These are phyloP conservation scores for Leptopilina drosophilae DNA, from an alignment of 2,888 invertebrate species.

Conservation along the genomic window DNA sequence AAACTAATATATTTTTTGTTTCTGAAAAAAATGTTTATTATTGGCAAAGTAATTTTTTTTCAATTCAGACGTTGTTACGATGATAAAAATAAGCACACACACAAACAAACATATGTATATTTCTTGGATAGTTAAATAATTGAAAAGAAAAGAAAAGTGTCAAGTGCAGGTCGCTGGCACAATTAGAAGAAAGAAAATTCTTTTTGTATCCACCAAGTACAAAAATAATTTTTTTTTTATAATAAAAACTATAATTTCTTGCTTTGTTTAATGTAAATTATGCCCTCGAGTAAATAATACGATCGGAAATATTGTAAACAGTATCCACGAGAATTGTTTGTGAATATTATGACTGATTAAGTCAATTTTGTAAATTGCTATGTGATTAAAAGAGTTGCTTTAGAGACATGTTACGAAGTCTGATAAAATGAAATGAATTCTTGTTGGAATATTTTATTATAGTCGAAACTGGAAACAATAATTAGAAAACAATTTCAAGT, in stretches of 20 bases:
- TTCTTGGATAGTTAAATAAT: conserved; percentile 43
- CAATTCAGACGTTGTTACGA: conserved; percentile 64
- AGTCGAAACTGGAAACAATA: conserved; percentile 19
- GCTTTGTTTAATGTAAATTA: conserved; percentile 4
- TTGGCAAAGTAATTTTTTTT: conserved; percentile 61
- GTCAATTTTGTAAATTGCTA: conserved; percentile 25
- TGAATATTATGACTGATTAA: conserved; percentile 15
- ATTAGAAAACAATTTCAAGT: not conserved
- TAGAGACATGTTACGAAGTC: conserved; percentile 9
- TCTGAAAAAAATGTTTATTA: conserved; percentile 69
- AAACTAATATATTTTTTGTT: conserved; percentile 66
- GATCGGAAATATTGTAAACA: conserved; percentile 19
- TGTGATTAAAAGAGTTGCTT: conserved; percentile 12
- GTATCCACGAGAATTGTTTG: conserved; percentile 23
- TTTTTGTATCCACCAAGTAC: conserved; percentile 42
- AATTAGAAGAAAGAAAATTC: conserved; percentile 38
- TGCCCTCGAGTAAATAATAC: conserved; percentile 10
- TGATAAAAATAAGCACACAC: conserved; percentile 50
- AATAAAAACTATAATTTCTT: not conserved
- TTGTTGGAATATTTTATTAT: conserved; percentile 6
- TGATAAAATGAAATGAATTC: not conserved
- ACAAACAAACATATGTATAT: not conserved
- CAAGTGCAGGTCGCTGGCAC: conserved; percentile 70
- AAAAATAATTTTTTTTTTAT: not conserved
- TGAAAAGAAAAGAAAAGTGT: conserved; percentile 56